Conservation (phyloP, 2,113 vertebrate species). For the Dasyurus viverrinus region DNA sequence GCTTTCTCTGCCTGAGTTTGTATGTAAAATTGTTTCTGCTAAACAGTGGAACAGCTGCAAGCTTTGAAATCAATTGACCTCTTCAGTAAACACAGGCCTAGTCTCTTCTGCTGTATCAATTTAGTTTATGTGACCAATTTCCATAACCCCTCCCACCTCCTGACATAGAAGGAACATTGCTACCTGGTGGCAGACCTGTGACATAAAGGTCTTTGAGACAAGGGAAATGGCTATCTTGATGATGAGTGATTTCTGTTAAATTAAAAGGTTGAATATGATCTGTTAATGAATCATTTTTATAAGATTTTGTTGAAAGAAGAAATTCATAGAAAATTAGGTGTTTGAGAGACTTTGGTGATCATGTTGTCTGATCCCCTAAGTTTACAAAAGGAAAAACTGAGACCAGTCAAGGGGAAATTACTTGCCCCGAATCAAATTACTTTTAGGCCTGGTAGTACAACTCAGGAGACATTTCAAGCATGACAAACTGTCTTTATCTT, state of each 20-base stretch:
- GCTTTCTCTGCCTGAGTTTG: constrained; percentile 25
- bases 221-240: background rate
- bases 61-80: constrained; percentile 50
- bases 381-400: background rate
- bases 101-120: background rate
- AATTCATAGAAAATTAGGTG: background rate
- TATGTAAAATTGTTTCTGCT: background rate
- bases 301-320: background rate
- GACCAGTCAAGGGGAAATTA: background rate
- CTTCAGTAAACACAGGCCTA: constrained; percentile 10
- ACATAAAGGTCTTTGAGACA: background rate
- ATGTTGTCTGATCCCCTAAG: background rate
- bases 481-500: background rate
- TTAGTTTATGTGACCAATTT: constrained; percentile 18
- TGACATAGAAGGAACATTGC: background rate
- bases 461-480: background rate
- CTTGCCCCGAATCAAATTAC: background rate
- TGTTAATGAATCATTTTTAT: background rate
- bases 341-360: background rate
- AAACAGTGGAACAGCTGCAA: constrained; percentile 45
- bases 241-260: background rate
- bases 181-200: background rate
- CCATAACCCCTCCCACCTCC: background rate
- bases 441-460: background rate
- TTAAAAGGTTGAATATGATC: background rate